phyloP scores from a whole-genome alignment of 2,888 invertebrate species.

The Bhutanitis thaidina region DNA sequence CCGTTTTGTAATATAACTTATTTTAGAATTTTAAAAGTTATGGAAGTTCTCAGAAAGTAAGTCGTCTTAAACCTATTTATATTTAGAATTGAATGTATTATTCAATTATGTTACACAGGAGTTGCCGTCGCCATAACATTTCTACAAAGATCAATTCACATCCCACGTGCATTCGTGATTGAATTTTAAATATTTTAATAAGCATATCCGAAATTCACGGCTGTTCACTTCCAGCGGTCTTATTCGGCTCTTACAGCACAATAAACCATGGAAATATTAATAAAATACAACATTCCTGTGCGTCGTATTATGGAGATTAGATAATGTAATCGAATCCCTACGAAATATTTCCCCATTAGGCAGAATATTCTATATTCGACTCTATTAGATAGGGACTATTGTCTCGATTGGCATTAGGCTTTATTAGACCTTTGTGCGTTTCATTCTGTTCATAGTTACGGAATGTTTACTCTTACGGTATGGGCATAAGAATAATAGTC shows the following conservation, averaged over 20 bases:
- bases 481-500: not conserved
- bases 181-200: slow-evolving; percentile 60
- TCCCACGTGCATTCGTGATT: slow-evolving; percentile 54
- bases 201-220: slow-evolving; percentile 47
- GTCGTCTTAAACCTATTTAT: too few species aligned
- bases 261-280: slow-evolving; percentile 40
- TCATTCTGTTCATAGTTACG: slow-evolving; percentile 18
- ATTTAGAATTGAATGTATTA: not conserved
- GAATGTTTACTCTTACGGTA: not conserved
- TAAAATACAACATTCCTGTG: slow-evolving; percentile 40
- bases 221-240: slow-evolving; percentile 32
- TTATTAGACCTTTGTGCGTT: slow-evolving; percentile 33
- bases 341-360: slow-evolving; percentile 42
- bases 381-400: slow-evolving; percentile 34
- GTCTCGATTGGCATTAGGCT: slow-evolving; percentile 35
- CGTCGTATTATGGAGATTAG: slow-evolving; percentile 42
- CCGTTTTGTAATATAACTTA: too few species aligned
- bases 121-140: slow-evolving; percentile 35
- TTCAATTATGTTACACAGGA: not conserved
- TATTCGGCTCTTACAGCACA: slow-evolving; percentile 39
- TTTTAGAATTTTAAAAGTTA: too few species aligned
- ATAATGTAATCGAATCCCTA: slow-evolving; percentile 26
- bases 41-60: too few species aligned
- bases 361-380: slow-evolving; percentile 33
- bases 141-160: slow-evolving; percentile 55